These are phyloP conservation scores for Micrasema minimum DNA, from an alignment of 1,140 invertebrate genomes.

Conservation along the genomic window DNA sequence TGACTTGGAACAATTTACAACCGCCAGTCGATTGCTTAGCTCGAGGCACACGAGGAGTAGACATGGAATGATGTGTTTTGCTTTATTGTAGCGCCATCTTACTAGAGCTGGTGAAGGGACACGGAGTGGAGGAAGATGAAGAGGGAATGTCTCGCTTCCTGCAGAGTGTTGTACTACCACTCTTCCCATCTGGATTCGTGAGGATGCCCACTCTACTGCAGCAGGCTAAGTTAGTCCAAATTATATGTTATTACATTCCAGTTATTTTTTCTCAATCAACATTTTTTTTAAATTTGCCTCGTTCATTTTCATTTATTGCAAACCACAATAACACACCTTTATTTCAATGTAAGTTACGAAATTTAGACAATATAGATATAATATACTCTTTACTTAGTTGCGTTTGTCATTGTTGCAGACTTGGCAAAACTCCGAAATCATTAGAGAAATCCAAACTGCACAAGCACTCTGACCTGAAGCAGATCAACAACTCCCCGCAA, in stretches of 20 bases:
- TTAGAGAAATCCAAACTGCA: conserved; percentile 26
- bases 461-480: conserved; percentile 40
- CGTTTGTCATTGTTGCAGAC: conserved; percentile 44
- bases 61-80: too few species aligned
- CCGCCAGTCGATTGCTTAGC: too few species aligned
- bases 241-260: not conserved
- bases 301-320: too few species aligned
- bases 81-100: conserved; percentile 54
- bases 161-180: conserved; percentile 56
- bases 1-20: too few species aligned
- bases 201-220: conserved; percentile 61
- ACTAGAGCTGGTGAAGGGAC: conserved; percentile 51
- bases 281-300: too few species aligned
- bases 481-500: conserved; percentile 22
- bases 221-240: conserved; percentile 60
- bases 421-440: conserved; percentile 35
- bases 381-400: too few species aligned
- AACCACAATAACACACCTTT: too few species aligned
- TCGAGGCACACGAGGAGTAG: too few species aligned
- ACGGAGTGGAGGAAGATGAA: conserved; percentile 48
- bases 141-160: conserved; percentile 54
- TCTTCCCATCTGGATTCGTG: conserved; percentile 63
- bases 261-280: not conserved
- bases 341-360: too few species aligned
- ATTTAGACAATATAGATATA: too few species aligned